Percentiles rank a stretch among this genome's conserved stretches.
Conservation (phyloP, 2,113 vertebrate genomes). For the Mohoua ochrocephala region DNA sequence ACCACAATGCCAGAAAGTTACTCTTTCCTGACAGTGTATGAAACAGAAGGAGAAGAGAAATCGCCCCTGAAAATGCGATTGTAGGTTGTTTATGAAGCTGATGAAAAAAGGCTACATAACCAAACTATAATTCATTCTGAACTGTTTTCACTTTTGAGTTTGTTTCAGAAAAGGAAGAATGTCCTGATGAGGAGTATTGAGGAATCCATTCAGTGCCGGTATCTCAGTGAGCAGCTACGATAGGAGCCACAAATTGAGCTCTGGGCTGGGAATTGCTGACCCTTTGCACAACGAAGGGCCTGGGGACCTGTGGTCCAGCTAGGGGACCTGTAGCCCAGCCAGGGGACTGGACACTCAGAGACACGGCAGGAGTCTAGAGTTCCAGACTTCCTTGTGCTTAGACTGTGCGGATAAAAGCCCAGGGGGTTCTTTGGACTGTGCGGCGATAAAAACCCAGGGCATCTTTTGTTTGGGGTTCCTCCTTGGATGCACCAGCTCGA, state of each 20-base stretch:
- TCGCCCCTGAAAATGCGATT: neutral
- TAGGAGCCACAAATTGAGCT: rapidly evolving
- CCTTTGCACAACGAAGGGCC: neutral
- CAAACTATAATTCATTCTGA: neutral
- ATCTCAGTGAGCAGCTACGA: neutral
- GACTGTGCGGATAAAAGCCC: neutral
- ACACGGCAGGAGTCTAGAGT: neutral
- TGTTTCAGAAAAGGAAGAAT: neutral
- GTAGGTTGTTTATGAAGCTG: neutral
- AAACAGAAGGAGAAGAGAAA: neutral
- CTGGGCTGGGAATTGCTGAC: rapidly evolving
- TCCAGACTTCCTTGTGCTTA: rapidly evolving
- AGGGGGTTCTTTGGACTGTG: no score
- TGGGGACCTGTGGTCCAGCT: neutral
- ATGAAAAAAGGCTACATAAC: neutral
- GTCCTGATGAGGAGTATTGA: neutral
- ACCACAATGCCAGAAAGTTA: neutral
- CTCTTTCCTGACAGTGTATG: neutral
- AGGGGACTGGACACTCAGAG: neutral
- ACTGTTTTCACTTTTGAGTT: neutral
- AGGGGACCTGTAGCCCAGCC: neutral
- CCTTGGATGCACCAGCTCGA: no score
- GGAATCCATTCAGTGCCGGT: neutral
- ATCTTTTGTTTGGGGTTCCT: rapidly evolving
- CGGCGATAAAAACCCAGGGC: neutral